Evolutionary conservation across 35 echinoderm and acorn worm genomes (phyloP), one percentile per base, ranked within the genome.

Genomic region (Acanthaster planci): DNA sequence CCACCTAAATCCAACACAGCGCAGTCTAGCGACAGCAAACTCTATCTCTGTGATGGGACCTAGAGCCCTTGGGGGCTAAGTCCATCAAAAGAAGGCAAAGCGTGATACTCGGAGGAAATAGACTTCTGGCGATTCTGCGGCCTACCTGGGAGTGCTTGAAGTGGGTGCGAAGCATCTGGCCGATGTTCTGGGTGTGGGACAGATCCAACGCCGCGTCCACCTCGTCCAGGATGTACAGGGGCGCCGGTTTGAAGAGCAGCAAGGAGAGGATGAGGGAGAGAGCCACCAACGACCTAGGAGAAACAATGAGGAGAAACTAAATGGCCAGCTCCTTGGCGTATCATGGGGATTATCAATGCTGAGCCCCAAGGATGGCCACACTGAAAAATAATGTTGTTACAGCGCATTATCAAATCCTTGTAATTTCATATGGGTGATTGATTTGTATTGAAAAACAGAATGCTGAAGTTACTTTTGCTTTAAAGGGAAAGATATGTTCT

Each of bases 171-270:
- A 99, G 60, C 96, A 99, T 94, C 92, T 94, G 92, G 17, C 95
- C 95, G 59, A 97, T 97, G 77, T 97, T 97, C 50, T 97, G 95
- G n/a, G 95, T 97, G 51, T 97, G 95, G 36, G 96, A 99, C 42
- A 94, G 86, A 85, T 97, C 96, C 85, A 99, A 55, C 27, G 96
- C 92, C 14, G 96, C 96, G 67, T 99, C 96, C 21, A 99, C 96
- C 37, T 99, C 96, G 89, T 99, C 96, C 52, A 99, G 67, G 83
- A 99, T 99, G 86, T 99, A 99, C 22, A 99, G 85, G 52, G 96
- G 96, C 1, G 96, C 96, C 30, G 96, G 96, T 53, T 99, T 99
- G 89, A 99, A 99, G 47, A 99, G 90, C 50, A 99, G 82, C 26
- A 99, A 88, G 0, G 96, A 99, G n/a, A 99, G 80, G 85, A 99